phyloP scores from a whole-genome alignment of 2,797 vertebrate genomes.

The Percopsis omiscomaycus region DNA sequence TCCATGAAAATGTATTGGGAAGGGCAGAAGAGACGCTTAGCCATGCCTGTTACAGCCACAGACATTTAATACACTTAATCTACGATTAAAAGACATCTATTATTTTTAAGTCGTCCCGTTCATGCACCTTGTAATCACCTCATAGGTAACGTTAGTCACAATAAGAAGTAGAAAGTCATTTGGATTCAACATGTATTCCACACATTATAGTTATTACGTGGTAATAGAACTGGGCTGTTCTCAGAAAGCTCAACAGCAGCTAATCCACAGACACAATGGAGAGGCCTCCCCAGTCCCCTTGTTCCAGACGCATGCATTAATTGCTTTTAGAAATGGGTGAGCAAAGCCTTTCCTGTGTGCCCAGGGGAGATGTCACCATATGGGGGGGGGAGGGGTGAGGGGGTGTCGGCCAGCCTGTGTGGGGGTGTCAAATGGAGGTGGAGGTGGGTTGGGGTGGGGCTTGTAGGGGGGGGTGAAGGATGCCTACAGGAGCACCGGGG shows the following conservation, averaged over 20 bases:
- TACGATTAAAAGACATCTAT: slow-evolving; percentile 74
- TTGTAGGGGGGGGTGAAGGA: slow-evolving; percentile 60
- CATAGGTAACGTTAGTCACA: slow-evolving; percentile 61
- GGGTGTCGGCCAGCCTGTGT: slow-evolving; percentile 60
- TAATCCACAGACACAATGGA: slow-evolving; percentile 70
- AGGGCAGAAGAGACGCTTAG: slow-evolving; percentile 63
- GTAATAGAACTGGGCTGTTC: slow-evolving; percentile 69
- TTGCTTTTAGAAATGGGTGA: slow-evolving; percentile 82
- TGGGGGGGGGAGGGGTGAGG: slow-evolving; percentile 61
- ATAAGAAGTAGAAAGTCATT: slow-evolving; percentile 69
- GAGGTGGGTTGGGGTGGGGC: slow-evolving; percentile 55
- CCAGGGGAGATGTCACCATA: slow-evolving; percentile 43
- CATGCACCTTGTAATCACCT: slow-evolving; percentile 56
- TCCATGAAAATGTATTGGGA: slow-evolving; percentile 64
- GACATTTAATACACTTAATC: slow-evolving; percentile 73
- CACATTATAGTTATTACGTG: slow-evolving; percentile 82
- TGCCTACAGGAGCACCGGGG: slow-evolving; percentile 72
- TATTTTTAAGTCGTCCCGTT: slow-evolving; percentile 63
- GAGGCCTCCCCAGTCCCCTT: slow-evolving; percentile 67
- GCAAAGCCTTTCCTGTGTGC: slow-evolving; percentile 74
- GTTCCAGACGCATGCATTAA: slow-evolving; percentile 74
- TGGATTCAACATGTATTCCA: slow-evolving; percentile 79
- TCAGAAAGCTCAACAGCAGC: slow-evolving; percentile 47
- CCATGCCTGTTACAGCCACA: slow-evolving; percentile 67
- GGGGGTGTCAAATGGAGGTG: slow-evolving; percentile 52